phyloP scores from a whole-genome alignment of 2,888 invertebrate species.

The Lymantria monacha region DNA sequence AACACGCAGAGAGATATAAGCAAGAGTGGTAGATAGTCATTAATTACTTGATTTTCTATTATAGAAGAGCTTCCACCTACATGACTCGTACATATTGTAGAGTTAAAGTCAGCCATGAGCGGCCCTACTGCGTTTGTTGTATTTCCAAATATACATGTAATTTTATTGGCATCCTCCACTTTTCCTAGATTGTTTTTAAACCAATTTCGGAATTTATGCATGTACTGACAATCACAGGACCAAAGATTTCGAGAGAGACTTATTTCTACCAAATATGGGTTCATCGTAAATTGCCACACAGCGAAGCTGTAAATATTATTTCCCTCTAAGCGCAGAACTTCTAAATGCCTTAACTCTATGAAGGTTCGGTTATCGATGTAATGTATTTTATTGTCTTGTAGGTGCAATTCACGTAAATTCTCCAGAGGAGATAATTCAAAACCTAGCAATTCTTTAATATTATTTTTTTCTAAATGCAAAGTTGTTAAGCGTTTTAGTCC shows the following conservation, averaged over 20 bases:
- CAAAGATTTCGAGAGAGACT: conserved; percentile 92
- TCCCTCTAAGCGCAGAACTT: conserved; percentile 92
- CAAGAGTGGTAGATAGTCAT: conserved; percentile 90
- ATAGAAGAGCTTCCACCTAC: conserved; percentile 88
- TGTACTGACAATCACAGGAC: conserved; percentile 94
- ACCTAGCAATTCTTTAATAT: conserved; percentile 89
- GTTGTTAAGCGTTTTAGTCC: conserved; percentile 90
- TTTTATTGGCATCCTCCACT: conserved; percentile 89
- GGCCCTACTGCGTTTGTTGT: conserved; percentile 87
- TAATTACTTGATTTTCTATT: conserved; percentile 88
- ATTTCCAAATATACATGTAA: conserved; percentile 89
- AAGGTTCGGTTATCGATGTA: conserved; percentile 94
- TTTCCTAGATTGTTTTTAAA: conserved; percentile 89
- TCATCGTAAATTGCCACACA: conserved; percentile 92
- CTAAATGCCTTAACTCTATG: conserved; percentile 89
- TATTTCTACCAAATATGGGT: conserved; percentile 94
- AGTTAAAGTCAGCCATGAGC: conserved; percentile 89
- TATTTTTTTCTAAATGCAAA: conserved; percentile 94
- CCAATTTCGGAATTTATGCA: conserved; percentile 90
- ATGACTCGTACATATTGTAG: conserved; percentile 88
- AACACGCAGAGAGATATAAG: conserved; percentile 90
- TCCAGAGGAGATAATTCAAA: conserved; percentile 92
- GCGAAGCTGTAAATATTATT: conserved; percentile 91
- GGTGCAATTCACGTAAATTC: conserved; percentile 91
- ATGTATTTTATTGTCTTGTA: conserved; percentile 92